A percentile compares a stretch with the other conserved stretches of the same genome.
These are phyloP conservation scores for Dryadula phaetusa DNA, from an alignment of 2,888 invertebrate species.

Conservation along the genomic window DNA sequence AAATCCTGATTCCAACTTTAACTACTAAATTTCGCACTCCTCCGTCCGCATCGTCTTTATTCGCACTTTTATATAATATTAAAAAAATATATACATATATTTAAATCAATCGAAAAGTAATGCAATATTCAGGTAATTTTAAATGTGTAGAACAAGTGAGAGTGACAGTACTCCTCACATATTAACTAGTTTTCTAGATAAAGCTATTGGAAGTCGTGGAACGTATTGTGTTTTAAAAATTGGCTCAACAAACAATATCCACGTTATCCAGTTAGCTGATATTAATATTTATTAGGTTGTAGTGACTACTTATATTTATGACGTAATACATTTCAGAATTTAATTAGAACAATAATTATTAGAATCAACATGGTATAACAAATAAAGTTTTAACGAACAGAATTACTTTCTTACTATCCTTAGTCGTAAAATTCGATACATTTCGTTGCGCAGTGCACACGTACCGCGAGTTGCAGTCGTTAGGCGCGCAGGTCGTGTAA, in stretches of 20 bases:
- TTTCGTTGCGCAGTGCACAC: constrained; percentile 8
- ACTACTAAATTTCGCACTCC: no score
- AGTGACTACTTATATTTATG: no score
- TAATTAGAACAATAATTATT: no score
- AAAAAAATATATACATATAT: background rate
- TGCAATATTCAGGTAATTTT: background rate
- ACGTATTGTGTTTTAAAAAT: no score
- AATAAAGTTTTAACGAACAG: background rate
- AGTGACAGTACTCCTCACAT: background rate
- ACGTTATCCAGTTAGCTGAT: no score
- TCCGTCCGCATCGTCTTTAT: no score
- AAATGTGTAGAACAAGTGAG: background rate
- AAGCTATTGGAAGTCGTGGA: background rate
- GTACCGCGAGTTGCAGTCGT: background rate
- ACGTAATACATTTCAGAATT: no score
- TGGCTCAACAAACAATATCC: no score
- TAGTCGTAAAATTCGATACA: background rate
- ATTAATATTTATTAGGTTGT: no score
- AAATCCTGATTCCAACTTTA: no score
- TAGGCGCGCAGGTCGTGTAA: background rate
- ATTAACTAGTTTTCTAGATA: background rate
- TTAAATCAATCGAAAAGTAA: background rate
- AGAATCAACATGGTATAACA: background rate
- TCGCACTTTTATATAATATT: no score
- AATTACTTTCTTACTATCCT: background rate